These are phyloP conservation scores for Tricholauxania praeusta DNA, from an alignment of 2,888 invertebrate species.

Conservation along the genomic window DNA sequence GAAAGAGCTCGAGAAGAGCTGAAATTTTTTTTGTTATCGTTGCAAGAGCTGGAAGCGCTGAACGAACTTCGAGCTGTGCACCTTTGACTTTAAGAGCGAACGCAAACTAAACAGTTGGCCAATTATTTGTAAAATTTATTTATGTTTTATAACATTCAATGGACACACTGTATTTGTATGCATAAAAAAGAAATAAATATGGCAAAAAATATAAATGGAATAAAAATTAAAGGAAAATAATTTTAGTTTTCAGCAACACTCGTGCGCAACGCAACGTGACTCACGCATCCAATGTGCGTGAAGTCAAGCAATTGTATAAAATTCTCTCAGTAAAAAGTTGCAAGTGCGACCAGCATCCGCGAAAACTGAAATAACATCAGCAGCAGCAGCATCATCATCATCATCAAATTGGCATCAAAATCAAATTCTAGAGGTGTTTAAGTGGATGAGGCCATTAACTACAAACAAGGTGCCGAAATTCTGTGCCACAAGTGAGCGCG, in stretches of 20 bases:
- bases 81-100: too few species aligned
- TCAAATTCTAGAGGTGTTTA: slow-evolving; percentile 34
- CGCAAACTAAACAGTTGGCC: too few species aligned
- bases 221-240: slow-evolving; percentile 12
- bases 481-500: slow-evolving; percentile 18
- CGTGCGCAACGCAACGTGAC: slow-evolving; percentile 31
- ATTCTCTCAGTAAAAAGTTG: neutral
- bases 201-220: neutral
- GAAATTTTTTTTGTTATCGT: too few species aligned
- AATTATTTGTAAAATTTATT: too few species aligned
- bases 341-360: slow-evolving; percentile 10
- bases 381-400: slow-evolving; percentile 29
- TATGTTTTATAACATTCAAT: too few species aligned
- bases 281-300: neutral
- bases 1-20: too few species aligned
- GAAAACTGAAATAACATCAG: neutral
- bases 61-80: too few species aligned
- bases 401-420: slow-evolving; percentile 36
- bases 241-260: slow-evolving; percentile 18
- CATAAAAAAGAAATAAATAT: neutral
- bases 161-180: too few species aligned
- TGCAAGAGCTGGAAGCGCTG: too few species aligned
- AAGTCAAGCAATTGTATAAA: neutral
- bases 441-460: slow-evolving; percentile 34
- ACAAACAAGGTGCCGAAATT: slow-evolving; percentile 51